A percentile compares a stretch with the other conserved stretches of the same genome.
Conservation (phyloP, 2,113 vertebrate genomes). For the Cervus canadensis region DNA sequence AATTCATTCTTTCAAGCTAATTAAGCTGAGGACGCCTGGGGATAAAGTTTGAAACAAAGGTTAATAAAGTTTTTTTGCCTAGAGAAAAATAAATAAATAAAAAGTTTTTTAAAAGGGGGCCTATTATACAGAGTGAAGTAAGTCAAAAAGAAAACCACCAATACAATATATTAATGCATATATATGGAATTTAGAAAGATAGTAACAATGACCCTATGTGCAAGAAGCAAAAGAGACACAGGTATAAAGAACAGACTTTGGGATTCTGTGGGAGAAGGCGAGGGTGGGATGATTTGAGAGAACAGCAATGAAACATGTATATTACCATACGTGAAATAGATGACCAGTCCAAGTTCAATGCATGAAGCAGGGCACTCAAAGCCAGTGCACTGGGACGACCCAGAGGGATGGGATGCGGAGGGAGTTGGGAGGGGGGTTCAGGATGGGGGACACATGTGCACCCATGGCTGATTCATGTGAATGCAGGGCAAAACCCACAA, state of each 20-base stretch:
- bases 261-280: not conserved
- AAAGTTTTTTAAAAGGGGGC: not conserved
- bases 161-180: not conserved
- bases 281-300: not conserved
- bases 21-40: not conserved
- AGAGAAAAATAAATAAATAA: not conserved
- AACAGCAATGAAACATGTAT: not conserved
- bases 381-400: accelerated
- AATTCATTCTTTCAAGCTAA: not conserved
- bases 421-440: not conserved
- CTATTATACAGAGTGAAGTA: not conserved
- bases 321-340: not conserved
- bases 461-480: not conserved
- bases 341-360: not conserved
- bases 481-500: not conserved
- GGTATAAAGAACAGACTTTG: not conserved
- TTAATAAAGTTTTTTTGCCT: not conserved
- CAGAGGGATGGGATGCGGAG: not conserved
- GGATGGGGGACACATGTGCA: not conserved
- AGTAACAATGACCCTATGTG: not conserved
- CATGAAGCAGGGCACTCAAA: not conserved
- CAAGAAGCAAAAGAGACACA: not conserved
- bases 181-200: not conserved
- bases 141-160: not conserved
- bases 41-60: not conserved